These are phyloP conservation scores for Phylloscopus trochilus DNA, from an alignment of 2,113 vertebrate species.

Conservation along the genomic window DNA sequence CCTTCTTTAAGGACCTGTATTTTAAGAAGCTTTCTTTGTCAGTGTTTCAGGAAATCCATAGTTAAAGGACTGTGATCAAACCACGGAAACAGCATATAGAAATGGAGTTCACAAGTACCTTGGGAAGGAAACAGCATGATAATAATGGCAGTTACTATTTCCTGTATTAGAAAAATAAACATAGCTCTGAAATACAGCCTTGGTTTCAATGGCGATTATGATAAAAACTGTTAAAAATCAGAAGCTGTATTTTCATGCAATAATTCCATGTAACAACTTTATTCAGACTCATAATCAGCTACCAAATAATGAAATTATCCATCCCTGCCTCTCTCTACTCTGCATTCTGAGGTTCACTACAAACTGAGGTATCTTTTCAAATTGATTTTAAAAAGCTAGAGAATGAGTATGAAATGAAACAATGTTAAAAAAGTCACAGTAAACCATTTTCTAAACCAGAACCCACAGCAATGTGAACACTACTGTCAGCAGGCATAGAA, in stretches of 20 bases:
- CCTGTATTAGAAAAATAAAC: constrained; percentile 68
- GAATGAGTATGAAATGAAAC: not conserved
- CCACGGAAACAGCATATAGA: constrained; percentile 26
- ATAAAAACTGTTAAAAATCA: constrained; percentile 31
- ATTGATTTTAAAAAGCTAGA: not conserved
- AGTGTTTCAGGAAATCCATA: constrained; percentile 60
- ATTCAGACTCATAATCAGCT: not conserved
- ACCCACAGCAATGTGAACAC: not conserved
- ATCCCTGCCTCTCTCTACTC: not conserved
- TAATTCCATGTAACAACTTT: not conserved
- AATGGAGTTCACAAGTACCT: constrained; percentile 34
- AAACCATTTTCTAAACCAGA: not conserved
- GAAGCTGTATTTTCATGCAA: constrained; percentile 5
- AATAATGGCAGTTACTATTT: constrained; percentile 65
- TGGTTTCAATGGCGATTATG: constrained; percentile 1
- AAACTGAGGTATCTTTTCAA: not conserved
- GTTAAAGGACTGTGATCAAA: constrained; percentile 25
- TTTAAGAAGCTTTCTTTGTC: constrained; percentile 20
- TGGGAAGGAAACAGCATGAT: constrained; percentile 62
- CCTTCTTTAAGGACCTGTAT: not conserved
- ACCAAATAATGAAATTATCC: constrained; percentile 4
- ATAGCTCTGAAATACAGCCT: constrained; percentile 19
- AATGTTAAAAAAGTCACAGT: not conserved
- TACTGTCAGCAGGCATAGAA: not conserved
- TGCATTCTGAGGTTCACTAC: not conserved